Percentiles rank a stretch among this genome's conserved stretches.
Conservation (phyloP, 1,140 invertebrate species). For the Caenorhabditis inopinata region DNA sequence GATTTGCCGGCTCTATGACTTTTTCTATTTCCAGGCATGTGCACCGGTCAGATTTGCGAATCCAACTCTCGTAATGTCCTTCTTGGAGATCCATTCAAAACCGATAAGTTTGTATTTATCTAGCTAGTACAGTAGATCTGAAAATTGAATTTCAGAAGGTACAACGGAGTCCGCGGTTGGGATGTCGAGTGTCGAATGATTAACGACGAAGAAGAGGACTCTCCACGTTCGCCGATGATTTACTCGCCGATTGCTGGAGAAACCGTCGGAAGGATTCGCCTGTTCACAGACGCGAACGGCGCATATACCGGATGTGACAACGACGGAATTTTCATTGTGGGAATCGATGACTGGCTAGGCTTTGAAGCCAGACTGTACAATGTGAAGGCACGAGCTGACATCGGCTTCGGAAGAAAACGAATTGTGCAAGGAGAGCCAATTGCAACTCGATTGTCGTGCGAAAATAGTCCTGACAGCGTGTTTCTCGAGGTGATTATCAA, state of each 20-base stretch:
- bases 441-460: slow-evolving; percentile 53
- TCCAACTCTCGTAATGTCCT: slow-evolving; percentile 60
- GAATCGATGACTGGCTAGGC: slow-evolving; percentile 62
- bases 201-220: slow-evolving; percentile 53
- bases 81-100: slow-evolving; percentile 57
- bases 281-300: slow-evolving; percentile 46
- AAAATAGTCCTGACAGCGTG: slow-evolving; percentile 54
- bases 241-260: slow-evolving; percentile 49
- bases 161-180: slow-evolving; percentile 63
- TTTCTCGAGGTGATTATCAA: slow-evolving; percentile 54
- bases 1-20: neutral
- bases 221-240: slow-evolving; percentile 40
- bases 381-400: slow-evolving; percentile 57
- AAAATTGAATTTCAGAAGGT: slow-evolving; percentile 52
- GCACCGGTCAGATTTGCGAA: slow-evolving; percentile 66
- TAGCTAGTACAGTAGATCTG: too few species aligned
- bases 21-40: slow-evolving; percentile 57
- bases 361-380: slow-evolving; percentile 64
- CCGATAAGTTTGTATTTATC: slow-evolving; percentile 54
- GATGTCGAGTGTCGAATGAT: slow-evolving; percentile 55
- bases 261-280: slow-evolving; percentile 50
- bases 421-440: slow-evolving; percentile 62
- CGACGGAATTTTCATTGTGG: slow-evolving; percentile 62
- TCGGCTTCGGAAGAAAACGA: slow-evolving; percentile 56
- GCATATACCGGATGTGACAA: slow-evolving; percentile 61